Evolutionary conservation across 2,888 invertebrate species (phyloP).

Genomic region (Disparrhopalites patrizii): DNA sequence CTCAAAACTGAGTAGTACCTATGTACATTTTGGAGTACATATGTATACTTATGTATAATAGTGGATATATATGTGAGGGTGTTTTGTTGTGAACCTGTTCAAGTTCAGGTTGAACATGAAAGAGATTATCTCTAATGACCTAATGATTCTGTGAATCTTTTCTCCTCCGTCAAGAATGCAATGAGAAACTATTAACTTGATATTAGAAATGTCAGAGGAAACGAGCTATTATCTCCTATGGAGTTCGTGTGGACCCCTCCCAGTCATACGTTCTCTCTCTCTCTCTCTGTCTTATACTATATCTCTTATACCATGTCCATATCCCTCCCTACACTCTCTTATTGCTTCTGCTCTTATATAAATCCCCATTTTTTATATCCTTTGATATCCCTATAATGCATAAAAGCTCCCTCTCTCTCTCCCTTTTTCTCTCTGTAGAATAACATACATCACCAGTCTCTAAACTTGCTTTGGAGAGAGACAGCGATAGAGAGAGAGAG

Average conservation of each 20-base stretch:
- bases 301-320: slow-evolving; percentile 4
- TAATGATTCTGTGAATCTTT: slow-evolving; percentile 40
- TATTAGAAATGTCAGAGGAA: slow-evolving; percentile 41
- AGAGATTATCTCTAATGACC: slow-evolving; percentile 40
- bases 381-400: no score
- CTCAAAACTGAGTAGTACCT: no score
- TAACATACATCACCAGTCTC: no score
- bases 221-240: slow-evolving; percentile 43
- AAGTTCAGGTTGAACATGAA: slow-evolving; percentile 27
- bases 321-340: not conserved
- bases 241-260: slow-evolving; percentile 45
- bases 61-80: slow-evolving; percentile 11
- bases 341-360: not conserved
- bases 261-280: slow-evolving; percentile 31
- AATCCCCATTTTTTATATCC: not conserved
- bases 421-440: no score
- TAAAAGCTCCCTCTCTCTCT: not conserved
- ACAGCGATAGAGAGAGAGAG: no score
- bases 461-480: no score
- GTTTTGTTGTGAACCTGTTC: slow-evolving; percentile 25
- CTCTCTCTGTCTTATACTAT: not conserved
- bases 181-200: slow-evolving; percentile 41
- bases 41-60: not conserved
- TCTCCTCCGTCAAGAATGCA: slow-evolving; percentile 35
- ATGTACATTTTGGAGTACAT: no score